Evolutionary conservation across 2,888 invertebrate species (phyloP), one percentile per base, ranked within the genome.

Genomic region (Leptura quadrifasciata): DNA sequence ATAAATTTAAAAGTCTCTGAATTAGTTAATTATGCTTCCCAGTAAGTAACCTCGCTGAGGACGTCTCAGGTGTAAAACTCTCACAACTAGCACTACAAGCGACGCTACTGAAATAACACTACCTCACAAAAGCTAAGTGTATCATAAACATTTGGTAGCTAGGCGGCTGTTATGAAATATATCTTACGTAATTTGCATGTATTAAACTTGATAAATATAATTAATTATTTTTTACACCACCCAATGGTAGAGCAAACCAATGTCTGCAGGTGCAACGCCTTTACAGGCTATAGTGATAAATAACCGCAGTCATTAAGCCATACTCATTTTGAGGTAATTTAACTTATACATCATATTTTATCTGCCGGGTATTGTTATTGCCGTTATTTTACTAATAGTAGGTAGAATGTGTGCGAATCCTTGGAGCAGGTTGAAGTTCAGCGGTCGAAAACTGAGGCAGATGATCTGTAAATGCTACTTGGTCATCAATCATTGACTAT

Each of bases 61-160:
- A 27, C 15, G 39, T 39, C 39, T 39, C 39, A 39, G 39, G 39
- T 39, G 39, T 12, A 39, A 39, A 39, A 39, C 12, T 39, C 39
- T 12, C 15, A 39, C 15, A 39, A 12, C 12, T 12, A 6, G 6
- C 2, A 39, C 39, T 12, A 39, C 39, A 39, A 47, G 15, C 47
- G n/a, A 47, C 47, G 47, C 47, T n/a, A 47, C 47, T 47, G 47
- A 15, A 47, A 47, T n/a, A 47, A 47, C 47, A 47, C 39, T 39
- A 39, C 39, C n/a, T n/a, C 47, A 47, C n/a, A 47, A 17, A 15
- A 17, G 47, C 47, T 47, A 47, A 47, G 15, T 5, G n/a, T 47
- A n/a, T 47, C 47, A 47, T n/a, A 47, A 47, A 47, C n/a, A 47
- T 47, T 47, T 47, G 47, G 47, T n/a, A 47, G 47, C 47, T 47